Conservation (phyloP, 2,797 vertebrate genomes). For the Eurystomus glaucurus region DNA sequence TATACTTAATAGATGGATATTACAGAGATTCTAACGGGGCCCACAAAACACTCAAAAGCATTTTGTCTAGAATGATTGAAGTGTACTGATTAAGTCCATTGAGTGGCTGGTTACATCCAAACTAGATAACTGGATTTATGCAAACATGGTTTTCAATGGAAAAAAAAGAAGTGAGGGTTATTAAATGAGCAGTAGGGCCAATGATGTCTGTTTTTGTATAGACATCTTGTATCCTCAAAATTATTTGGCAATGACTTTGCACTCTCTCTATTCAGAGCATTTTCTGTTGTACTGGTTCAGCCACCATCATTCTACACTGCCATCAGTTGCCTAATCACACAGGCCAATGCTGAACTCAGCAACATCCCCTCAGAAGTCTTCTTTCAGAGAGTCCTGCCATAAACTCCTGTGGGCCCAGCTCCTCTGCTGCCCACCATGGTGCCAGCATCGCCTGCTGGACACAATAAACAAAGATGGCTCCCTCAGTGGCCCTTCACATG, state of each 20-base stretch:
- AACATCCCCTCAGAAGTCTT: too few relatives aligned
- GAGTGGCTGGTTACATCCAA: neutral
- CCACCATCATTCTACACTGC: too few relatives aligned
- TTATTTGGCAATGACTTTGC: neutral
- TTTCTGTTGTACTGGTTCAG: neutral
- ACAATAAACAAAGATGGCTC: too few relatives aligned
- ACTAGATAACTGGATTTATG: neutral
- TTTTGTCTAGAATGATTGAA: neutral
- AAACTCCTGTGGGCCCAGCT: too few relatives aligned
- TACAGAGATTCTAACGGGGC: neutral
- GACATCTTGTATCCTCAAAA: neutral
- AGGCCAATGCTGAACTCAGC: too few relatives aligned
- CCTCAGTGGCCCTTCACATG: too few relatives aligned
- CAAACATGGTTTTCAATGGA: neutral
- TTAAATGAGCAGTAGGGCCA: neutral
- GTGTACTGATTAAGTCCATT: neutral
- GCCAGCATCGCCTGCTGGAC: too few relatives aligned
- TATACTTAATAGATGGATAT: neutral
- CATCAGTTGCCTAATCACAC: too few relatives aligned
- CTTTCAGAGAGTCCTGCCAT: too few relatives aligned
- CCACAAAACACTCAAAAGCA: neutral
- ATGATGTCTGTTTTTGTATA: neutral
- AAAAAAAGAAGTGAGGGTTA: neutral
- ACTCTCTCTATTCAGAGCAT: neutral
- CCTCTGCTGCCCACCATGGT: too few relatives aligned